Percentiles rank a stretch among this genome's conserved stretches.
phyloP scores from a whole-genome alignment of 2,888 invertebrate species.

The Metellina segmentata region DNA sequence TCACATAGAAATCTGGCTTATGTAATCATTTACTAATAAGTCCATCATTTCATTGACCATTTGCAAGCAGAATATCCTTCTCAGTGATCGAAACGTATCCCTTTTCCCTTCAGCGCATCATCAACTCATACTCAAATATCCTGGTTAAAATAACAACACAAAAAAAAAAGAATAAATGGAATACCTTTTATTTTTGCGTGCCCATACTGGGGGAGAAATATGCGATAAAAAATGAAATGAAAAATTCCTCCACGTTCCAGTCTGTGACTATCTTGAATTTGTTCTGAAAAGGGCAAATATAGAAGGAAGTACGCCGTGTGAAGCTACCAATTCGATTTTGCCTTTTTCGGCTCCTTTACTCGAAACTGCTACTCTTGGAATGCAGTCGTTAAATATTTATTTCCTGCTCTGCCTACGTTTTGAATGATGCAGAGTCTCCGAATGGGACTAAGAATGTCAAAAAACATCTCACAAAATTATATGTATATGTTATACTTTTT shows the following conservation, averaged over 20 bases:
- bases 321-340: constrained; percentile 55
- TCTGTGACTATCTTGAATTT: constrained; percentile 48
- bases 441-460: constrained; percentile 52
- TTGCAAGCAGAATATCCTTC: neutral
- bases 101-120: neutral
- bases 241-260: constrained; percentile 47
- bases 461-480: neutral
- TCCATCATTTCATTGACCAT: too few species aligned
- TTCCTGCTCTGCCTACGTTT: constrained; percentile 50
- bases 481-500: constrained; percentile 6
- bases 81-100: neutral
- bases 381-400: constrained; percentile 63
- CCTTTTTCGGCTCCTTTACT: constrained; percentile 54
- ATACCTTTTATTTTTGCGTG: constrained; percentile 7
- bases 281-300: constrained; percentile 61
- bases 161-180: constrained; percentile 8
- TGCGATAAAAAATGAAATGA: constrained; percentile 41
- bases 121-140: constrained; percentile 38
- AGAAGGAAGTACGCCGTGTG: constrained; percentile 26
- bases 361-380: constrained; percentile 40
- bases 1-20: too few species aligned
- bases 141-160: constrained; percentile 22
- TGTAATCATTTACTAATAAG: too few species aligned
- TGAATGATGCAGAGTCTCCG: constrained; percentile 31
- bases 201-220: constrained; percentile 2